phyloP scores from a whole-genome alignment of 2,888 invertebrate species.

The Helobdella robusta region DNA sequence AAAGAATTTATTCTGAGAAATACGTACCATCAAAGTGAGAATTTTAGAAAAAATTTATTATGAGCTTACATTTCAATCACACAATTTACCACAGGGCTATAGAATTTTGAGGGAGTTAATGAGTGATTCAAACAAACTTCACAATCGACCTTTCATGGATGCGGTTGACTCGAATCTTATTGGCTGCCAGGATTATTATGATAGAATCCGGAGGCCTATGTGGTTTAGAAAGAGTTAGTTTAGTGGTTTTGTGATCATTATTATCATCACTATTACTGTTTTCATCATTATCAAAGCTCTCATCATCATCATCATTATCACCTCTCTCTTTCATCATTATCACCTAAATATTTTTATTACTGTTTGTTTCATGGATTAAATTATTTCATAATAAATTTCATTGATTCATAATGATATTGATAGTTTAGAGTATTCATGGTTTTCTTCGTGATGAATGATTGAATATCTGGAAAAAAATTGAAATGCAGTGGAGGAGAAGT shows the following conservation, averaged over 20 bases:
- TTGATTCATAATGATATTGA: too few species aligned
- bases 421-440: too few species aligned
- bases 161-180: conserved; percentile 47
- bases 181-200: conserved; percentile 49
- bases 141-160: conserved; percentile 51
- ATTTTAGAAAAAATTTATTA: too few species aligned
- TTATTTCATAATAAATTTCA: too few species aligned
- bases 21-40: too few species aligned
- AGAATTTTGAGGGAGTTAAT: conserved; percentile 50
- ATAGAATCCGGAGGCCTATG: conserved; percentile 50
- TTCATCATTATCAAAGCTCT: neutral
- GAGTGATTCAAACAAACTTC: conserved; percentile 45
- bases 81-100: conserved; percentile 43
- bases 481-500: conserved; percentile 48
- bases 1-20: too few species aligned
- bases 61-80: neutral
- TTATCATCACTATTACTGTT: too few species aligned
- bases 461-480: too few species aligned
- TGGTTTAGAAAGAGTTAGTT: conserved; percentile 52
- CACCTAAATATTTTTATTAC: neutral
- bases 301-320: neutral
- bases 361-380: neutral
- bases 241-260: neutral
- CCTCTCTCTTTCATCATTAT: neutral
- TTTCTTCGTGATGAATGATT: too few species aligned